These are phyloP conservation scores for Tiliacea citrago DNA, from an alignment of 2,888 invertebrate genomes.

Conservation along the genomic window DNA sequence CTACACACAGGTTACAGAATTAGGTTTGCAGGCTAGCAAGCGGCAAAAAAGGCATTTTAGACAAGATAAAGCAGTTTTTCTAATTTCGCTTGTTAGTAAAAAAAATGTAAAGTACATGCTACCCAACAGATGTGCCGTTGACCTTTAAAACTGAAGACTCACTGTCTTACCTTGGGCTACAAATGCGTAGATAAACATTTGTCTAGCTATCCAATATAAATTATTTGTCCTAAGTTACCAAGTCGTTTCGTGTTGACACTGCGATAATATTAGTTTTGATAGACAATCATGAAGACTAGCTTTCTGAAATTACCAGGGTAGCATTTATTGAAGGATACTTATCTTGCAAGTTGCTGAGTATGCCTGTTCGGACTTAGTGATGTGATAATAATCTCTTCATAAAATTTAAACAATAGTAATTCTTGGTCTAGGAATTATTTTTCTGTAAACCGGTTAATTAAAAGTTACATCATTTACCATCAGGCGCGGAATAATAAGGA, in stretches of 20 bases:
- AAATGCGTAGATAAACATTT: slow-evolving; percentile 40
- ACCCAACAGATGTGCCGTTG: slow-evolving; percentile 43
- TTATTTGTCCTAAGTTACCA: neutral
- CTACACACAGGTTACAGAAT: neutral
- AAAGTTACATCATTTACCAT: neutral
- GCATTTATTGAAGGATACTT: slow-evolving; percentile 31
- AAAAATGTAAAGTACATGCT: slow-evolving; percentile 17
- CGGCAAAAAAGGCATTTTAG: neutral
- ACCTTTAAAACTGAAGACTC: slow-evolving; percentile 29
- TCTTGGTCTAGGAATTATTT: no score
- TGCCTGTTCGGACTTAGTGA: slow-evolving; percentile 23
- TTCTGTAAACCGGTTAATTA: no score
- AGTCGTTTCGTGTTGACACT: slow-evolving; percentile 24
- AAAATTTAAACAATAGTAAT: no score
- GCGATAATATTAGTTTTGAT: slow-evolving; percentile 23
- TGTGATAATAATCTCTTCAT: no score
- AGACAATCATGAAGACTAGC: slow-evolving; percentile 19
- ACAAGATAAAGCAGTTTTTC: neutral
- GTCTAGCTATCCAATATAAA: slow-evolving; percentile 8
- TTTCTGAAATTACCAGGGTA: slow-evolving; percentile 36
- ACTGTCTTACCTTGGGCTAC: slow-evolving; percentile 11
- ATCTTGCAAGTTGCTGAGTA: slow-evolving; percentile 32
- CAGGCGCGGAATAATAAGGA: neutral
- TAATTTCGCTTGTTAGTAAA: neutral
- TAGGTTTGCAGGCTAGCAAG: neutral